Base-by-base conservation (phyloP, 2,888 invertebrate species). In the Tanypteryx hageni region DNA sequence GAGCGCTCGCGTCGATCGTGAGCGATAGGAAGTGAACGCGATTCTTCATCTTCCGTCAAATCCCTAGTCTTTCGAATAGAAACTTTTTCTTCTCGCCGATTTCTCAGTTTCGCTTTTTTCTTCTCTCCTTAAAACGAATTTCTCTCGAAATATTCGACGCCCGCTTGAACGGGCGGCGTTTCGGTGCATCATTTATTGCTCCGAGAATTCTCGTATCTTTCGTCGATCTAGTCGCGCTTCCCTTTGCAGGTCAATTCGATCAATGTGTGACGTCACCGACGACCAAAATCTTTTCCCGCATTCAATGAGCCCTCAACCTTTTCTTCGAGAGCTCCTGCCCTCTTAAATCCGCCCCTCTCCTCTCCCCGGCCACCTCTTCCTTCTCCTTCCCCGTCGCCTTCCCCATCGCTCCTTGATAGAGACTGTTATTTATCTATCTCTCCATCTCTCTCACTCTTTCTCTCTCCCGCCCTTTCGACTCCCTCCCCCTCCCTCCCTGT, bases 201-300 rank as follows among this genome's bases (percentile, higher is more conserved):
- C 56, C 44, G 11, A 89, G 44, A 44, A 89, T 89, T 89, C 89
- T 5, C n/a, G 64, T 64, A 61, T 14, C 9, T 18, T 89, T 44
- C 59, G 11, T 44, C 61, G 64, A 58, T 68, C 64, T n/a, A 18
- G 56, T 64, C 89, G 89, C 89, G 2, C 18, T n/a, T 89, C 44
- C n/a, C 68, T 64, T 89, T 89, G 64, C 61, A 89, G 64, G 64
- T 89, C 89, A 89, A 89, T 89, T 64, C 89, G 64, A 89, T 89
- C 89, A 61, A 89, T 89, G 68, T 31, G 44, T 89, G 89, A 89
- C 89, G 89, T 89, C 89, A 61, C 44, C 44, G 89, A 61, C 31
- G 89, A 64, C 89, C 44, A 64, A 89, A 89, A 89, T 89, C n/a
- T 64, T 68, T 44, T 64, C 89, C 89, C 64, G 64, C 64, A 68